Conservation (phyloP, 1,140 invertebrate species). For the Drosophila nigromelanica region DNA sequence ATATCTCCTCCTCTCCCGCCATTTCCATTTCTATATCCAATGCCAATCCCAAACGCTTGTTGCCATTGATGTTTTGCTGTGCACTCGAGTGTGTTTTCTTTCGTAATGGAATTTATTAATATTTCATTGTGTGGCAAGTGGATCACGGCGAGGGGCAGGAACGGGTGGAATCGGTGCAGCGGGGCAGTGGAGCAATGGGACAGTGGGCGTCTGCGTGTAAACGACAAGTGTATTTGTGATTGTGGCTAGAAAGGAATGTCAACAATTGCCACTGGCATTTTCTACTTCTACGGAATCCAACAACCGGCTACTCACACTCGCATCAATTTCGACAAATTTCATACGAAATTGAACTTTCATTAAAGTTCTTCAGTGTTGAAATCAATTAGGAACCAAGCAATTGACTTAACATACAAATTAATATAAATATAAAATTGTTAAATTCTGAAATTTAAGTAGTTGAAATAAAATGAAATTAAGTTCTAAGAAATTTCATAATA, state of each 20-base stretch:
- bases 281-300: background rate
- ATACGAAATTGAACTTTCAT: constrained; percentile 19
- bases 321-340: constrained; percentile 9
- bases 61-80: constrained; percentile 79
- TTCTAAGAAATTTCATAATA: background rate
- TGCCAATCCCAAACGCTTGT: constrained; percentile 36
- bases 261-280: constrained; percentile 62
- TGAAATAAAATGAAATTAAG: constrained; percentile 11
- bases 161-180: background rate
- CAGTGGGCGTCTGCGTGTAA: constrained; percentile 8
- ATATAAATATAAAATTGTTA: constrained; percentile 21
- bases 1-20: constrained; percentile 1
- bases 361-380: constrained; percentile 23
- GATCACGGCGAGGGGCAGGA: background rate
- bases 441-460: background rate
- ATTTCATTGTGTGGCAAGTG: constrained; percentile 74
- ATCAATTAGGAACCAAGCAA: constrained; percentile 33
- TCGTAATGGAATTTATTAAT: constrained; percentile 82
- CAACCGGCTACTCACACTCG: constrained; percentile 7
- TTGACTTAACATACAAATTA: constrained; percentile 21
- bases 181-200: background rate
- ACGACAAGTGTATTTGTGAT: constrained; percentile 59
- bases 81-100: constrained; percentile 80
- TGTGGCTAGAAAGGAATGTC: constrained; percentile 69
- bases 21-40: background rate